Evolutionary conservation across 2,888 invertebrate species (phyloP), one percentile per base, ranked within the genome.

Genomic region (Gerosis bhagava): DNA sequence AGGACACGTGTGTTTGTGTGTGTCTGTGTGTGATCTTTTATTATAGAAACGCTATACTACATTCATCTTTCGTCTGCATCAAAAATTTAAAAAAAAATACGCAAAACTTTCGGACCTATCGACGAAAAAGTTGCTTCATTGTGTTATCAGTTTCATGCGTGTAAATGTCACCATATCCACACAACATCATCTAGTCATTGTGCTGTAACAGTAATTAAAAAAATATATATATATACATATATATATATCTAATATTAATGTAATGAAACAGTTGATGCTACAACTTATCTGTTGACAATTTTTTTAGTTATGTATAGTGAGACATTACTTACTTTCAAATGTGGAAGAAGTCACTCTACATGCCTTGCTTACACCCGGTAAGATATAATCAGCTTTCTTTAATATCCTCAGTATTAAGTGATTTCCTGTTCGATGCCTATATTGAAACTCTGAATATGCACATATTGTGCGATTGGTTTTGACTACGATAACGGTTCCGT

Each of bases 351-450:
- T 86, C 87, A 88, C 84, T 82, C 86, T 81, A 81, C 87, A 86
- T 86, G 86, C 81, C 83, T 87, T 87, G 87, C 87, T 88, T 88
- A 86, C 84, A 87, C 84, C 86, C 71, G 87, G 87, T 88, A 88
- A 88, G 87, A 88, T 83, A 83, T 77, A 80, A 82, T 83, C 83
- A 83, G 87, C 87, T 88, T 88, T 82, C 82, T 87, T 72, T 83
- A 82, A 84, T 84, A 82, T 82, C 84, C 84, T 86, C 74, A 81
- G 77, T 84, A 76, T 39, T 86, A 86, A 86, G 82, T 84, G 76
- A 82, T 80, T 75, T 81, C 81, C 79, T 81, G 73, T 80, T 72
- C 70, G 62, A 59, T 56, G 70, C 81, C 82, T 83, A 56, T 77
- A 81, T 67, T 83, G 84, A 82, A 84, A 84, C 77, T 66, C 77